phyloP scores from a whole-genome alignment of 2,888 invertebrate genomes.

The Drosophila falleni region DNA sequence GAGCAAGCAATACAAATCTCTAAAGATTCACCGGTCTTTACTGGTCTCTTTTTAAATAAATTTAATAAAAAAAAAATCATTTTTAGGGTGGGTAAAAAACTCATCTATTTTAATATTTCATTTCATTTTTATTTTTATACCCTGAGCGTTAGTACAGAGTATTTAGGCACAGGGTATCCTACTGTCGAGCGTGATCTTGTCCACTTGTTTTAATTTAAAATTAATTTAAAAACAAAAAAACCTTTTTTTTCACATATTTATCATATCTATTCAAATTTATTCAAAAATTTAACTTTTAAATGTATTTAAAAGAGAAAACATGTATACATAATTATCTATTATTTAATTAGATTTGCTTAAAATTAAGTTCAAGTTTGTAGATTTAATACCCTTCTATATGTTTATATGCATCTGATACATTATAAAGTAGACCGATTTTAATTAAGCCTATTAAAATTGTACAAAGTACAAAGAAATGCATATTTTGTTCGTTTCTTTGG shows the following conservation, averaged over 20 bases:
- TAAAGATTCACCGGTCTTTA: too few relatives aligned
- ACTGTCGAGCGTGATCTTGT: too few relatives aligned
- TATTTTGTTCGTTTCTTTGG: neutral
- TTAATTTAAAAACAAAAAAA: neutral
- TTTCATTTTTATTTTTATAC: too few relatives aligned
- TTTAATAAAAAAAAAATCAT: neutral
- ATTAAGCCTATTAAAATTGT: conserved; percentile 1
- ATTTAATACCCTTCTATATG: neutral
- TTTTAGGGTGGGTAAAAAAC: neutral
- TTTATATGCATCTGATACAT: neutral
- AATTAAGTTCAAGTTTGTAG: neutral
- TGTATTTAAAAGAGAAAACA: neutral
- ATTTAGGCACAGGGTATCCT: too few relatives aligned
- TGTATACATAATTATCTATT: neutral
- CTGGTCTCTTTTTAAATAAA: neutral
- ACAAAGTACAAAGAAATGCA: conserved; percentile 3
- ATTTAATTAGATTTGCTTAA: neutral
- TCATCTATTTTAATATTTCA: too few relatives aligned
- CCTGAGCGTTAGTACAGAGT: too few relatives aligned
- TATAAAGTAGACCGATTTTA: neutral
- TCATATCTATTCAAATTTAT: neutral
- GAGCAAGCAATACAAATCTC: neutral
- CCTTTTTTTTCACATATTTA: neutral
- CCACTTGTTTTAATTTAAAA: too few relatives aligned
- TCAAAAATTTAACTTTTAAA: neutral